phyloP scores from a whole-genome alignment of 2,888 invertebrate genomes.

The Ypsolopha scabrella region DNA sequence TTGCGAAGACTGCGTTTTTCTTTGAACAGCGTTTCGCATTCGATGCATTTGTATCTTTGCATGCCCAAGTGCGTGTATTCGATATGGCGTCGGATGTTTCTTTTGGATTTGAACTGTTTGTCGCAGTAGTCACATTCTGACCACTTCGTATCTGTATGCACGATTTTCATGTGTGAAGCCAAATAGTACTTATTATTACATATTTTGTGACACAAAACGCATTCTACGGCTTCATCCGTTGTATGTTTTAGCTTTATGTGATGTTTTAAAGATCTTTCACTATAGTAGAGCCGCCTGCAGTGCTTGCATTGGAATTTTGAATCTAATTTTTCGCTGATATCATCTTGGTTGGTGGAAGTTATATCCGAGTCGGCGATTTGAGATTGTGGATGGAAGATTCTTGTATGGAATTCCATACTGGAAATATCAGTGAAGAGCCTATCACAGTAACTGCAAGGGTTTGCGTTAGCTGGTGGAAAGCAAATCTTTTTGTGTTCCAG shows the following conservation, averaged over 20 bases:
- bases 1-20: constrained; percentile 50
- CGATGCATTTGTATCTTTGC: constrained; percentile 47
- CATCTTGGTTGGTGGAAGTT: constrained; percentile 29
- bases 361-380: constrained; percentile 40
- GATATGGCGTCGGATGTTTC: constrained; percentile 46
- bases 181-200: constrained; percentile 51
- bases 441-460: constrained; percentile 42
- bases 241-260: constrained; percentile 50
- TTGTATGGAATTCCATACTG: constrained; percentile 43
- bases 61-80: constrained; percentile 50
- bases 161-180: constrained; percentile 46
- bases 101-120: constrained; percentile 46
- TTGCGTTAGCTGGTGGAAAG: constrained; percentile 33
- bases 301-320: constrained; percentile 31
- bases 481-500: constrained; percentile 35
- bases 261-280: constrained; percentile 45
- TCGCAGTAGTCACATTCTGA: constrained; percentile 51
- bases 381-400: constrained; percentile 48
- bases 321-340: constrained; percentile 11
- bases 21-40: constrained; percentile 51
- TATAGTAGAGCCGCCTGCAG: constrained; percentile 42
- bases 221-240: constrained; percentile 33
- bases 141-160: constrained; percentile 35
- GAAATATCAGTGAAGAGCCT: constrained; percentile 46
- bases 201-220: constrained; percentile 37